These are phyloP conservation scores for Dynastes maya DNA, from an alignment of 2,888 invertebrate genomes.

Conservation along the genomic window DNA sequence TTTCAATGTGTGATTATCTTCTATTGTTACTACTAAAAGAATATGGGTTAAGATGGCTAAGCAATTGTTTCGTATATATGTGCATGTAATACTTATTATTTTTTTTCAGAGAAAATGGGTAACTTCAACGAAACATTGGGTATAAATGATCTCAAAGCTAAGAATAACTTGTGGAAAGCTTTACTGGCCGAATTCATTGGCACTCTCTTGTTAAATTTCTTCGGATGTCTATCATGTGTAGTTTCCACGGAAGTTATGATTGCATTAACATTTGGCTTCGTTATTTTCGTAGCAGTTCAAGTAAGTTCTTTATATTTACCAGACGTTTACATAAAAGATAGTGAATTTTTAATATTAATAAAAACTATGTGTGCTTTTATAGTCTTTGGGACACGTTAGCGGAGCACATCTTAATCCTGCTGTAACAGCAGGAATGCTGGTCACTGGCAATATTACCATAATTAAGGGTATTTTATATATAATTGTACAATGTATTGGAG, in stretches of 20 bases:
- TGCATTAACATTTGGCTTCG: slow-evolving; percentile 88
- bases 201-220: slow-evolving; percentile 88
- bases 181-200: slow-evolving; percentile 91
- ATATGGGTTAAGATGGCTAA: no score
- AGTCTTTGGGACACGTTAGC: slow-evolving; percentile 90
- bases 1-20: no score
- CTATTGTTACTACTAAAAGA: no score
- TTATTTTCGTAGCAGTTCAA: slow-evolving; percentile 88
- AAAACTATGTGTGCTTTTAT: not conserved
- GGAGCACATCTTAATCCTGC: slow-evolving; percentile 96
- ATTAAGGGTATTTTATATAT: slow-evolving; percentile 85
- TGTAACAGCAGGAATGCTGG: slow-evolving; percentile 86
- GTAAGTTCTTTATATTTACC: slow-evolving; percentile 57
- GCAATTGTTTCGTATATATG: no score
- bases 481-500: slow-evolving; percentile 86
- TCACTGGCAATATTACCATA: slow-evolving; percentile 84
- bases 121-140: slow-evolving; percentile 79
- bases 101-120: slow-evolving; percentile 63
- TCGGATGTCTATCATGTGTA: slow-evolving; percentile 85
- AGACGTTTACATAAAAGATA: not conserved
- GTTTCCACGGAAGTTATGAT: slow-evolving; percentile 77
- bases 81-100: not conserved
- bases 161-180: slow-evolving; percentile 83
- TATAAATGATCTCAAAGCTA: slow-evolving; percentile 80
- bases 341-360: slow-evolving; percentile 1